Conservation (phyloP, 2,888 invertebrate genomes). For the Drosophila anceps region DNA sequence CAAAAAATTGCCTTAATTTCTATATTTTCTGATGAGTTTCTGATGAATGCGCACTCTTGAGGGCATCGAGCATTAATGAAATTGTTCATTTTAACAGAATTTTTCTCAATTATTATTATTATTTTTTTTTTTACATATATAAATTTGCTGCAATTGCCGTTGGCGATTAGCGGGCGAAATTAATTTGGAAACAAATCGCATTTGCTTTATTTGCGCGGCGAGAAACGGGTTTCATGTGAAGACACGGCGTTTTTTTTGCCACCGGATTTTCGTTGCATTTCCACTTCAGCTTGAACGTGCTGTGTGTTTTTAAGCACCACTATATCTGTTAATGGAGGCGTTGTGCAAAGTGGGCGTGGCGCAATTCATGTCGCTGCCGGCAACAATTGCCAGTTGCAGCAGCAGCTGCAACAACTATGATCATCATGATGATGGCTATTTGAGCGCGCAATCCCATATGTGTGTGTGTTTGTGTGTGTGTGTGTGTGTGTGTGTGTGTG, state of each 20-base stretch:
- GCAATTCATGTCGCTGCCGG: slow-evolving; percentile 36
- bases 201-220: not conserved
- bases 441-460: not conserved
- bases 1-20: not conserved
- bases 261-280: slow-evolving; percentile 59
- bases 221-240: slow-evolving; percentile 21
- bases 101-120: not conserved
- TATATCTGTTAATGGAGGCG: slow-evolving; percentile 17
- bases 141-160: not conserved
- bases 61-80: not conserved
- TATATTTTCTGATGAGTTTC: not conserved
- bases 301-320: slow-evolving; percentile 71
- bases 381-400: slow-evolving; percentile 73
- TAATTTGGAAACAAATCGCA: slow-evolving; percentile 3
- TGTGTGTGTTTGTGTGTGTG: not conserved
- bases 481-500: slow-evolving; percentile 21
- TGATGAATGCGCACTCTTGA: not conserved
- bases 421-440: slow-evolving; percentile 39
- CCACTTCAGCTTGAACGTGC: slow-evolving; percentile 77
- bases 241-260: slow-evolving; percentile 28
- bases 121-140: not conserved
- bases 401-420: slow-evolving; percentile 45
- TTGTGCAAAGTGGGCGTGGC: slow-evolving; percentile 6
- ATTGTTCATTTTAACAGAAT: not conserved
- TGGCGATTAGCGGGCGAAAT: slow-evolving; percentile 30